These are phyloP conservation scores for Oostethus manadensis DNA, from an alignment of 2,113 vertebrate genomes.

Conservation along the genomic window DNA sequence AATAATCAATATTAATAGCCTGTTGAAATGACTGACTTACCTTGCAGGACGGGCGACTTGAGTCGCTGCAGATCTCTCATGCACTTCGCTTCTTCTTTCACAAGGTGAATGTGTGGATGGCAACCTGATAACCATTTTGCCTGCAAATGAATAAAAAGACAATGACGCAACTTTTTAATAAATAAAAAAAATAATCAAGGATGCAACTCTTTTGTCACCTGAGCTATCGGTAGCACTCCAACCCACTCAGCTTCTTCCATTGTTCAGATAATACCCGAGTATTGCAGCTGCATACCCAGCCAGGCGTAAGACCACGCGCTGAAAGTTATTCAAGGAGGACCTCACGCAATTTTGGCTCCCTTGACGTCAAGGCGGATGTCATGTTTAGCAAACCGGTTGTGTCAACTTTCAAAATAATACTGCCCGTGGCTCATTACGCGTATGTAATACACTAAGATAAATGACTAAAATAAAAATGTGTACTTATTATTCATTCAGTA, in stretches of 20 bases:
- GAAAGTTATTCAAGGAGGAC: not conserved
- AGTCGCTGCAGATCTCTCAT: slow-evolving; percentile 30
- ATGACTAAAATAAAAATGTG: too few relatives aligned
- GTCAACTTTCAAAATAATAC: slow-evolving; percentile 28
- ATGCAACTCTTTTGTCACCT: slow-evolving; percentile 27
- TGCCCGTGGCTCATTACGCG: too few relatives aligned
- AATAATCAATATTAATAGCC: not conserved
- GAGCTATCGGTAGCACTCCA: slow-evolving; percentile 40
- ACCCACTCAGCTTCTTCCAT: slow-evolving; percentile 48
- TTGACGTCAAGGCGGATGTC: slow-evolving; percentile 1
- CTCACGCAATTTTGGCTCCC: not conserved
- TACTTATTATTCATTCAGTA: too few relatives aligned
- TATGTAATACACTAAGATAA: too few relatives aligned
- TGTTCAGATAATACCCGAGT: not conserved
- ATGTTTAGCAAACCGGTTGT: slow-evolving; percentile 7
- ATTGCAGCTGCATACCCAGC: not conserved
- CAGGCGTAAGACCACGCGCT: not conserved
- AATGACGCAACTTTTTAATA: not conserved
- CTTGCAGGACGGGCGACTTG: slow-evolving; percentile 31
- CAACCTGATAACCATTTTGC: slow-evolving; percentile 65
- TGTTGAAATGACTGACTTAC: slow-evolving; percentile 25
- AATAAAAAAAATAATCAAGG: not conserved
- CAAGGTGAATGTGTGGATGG: slow-evolving; percentile 65
- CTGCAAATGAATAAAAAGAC: slow-evolving; percentile 8
- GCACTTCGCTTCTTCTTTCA: slow-evolving; percentile 75